Conservation (phyloP, 2,797 vertebrate genomes). For the Aplochiton taeniatus region DNA sequence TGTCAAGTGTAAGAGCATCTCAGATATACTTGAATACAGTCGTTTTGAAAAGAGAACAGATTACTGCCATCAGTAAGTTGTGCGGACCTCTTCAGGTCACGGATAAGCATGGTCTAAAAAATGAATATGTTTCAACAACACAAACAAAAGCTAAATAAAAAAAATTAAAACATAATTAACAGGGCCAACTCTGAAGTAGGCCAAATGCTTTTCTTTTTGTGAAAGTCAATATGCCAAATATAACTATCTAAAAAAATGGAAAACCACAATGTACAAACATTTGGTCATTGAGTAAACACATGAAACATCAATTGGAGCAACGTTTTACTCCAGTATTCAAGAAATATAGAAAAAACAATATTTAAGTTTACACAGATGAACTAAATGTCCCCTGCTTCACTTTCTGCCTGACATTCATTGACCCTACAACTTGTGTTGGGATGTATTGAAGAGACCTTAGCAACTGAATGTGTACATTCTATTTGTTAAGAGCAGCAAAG, state of each 20-base stretch:
- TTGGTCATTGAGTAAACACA: conserved; percentile 12
- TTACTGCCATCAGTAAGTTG: conserved; percentile 65
- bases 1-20: conserved; percentile 57
- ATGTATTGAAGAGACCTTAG: conserved; percentile 3
- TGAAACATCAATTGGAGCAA: neutral
- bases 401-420: neutral
- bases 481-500: conserved; percentile 48
- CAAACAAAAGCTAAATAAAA: conserved; percentile 30
- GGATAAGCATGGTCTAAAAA: conserved; percentile 42
- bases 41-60: conserved; percentile 62
- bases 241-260: conserved; percentile 27
- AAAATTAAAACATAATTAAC: conserved; percentile 26
- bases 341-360: conserved; percentile 18
- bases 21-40: conserved; percentile 28
- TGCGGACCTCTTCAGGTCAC: conserved; percentile 55
- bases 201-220: conserved; percentile 22
- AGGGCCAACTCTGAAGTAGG: conserved; percentile 24
- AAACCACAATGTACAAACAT: conserved; percentile 31
- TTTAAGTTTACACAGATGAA: conserved; percentile 50
- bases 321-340: neutral
- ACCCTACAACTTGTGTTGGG: neutral
- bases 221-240: conserved; percentile 19
- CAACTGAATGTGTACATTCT: conserved; percentile 47
- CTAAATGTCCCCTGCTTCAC: conserved; percentile 24
- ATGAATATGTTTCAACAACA: conserved; percentile 6